Conservation (phyloP, 2,888 invertebrate species). For the Junonia oenone region DNA sequence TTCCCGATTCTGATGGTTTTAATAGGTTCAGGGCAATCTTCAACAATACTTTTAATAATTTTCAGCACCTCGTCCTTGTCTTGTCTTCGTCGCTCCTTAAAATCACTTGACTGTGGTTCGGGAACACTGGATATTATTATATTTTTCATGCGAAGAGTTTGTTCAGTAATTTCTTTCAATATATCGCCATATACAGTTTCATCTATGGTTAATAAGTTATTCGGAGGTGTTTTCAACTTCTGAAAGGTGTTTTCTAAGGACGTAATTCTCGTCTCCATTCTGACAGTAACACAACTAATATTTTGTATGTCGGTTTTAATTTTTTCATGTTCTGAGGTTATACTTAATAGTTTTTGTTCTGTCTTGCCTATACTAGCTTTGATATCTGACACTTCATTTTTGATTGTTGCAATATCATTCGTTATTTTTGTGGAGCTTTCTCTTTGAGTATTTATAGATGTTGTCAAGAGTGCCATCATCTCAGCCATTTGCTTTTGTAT, state of each 20-base stretch:
- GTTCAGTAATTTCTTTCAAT: not conserved
- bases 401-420: slow-evolving; percentile 15
- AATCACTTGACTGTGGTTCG: slow-evolving; percentile 1
- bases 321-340: slow-evolving; percentile 15
- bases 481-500: slow-evolving; percentile 16
- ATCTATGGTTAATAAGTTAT: not conserved
- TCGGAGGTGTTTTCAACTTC: slow-evolving; percentile 3
- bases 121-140: slow-evolving; percentile 10
- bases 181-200: not conserved
- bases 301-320: slow-evolving; percentile 2
- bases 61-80: slow-evolving; percentile 8
- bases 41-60: not conserved
- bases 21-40: slow-evolving; percentile 10
- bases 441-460: slow-evolving; percentile 7
- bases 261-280: slow-evolving; percentile 10
- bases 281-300: not conserved
- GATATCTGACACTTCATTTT: slow-evolving; percentile 11
- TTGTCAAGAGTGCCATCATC: slow-evolving; percentile 12
- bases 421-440: slow-evolving; percentile 5
- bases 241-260: slow-evolving; percentile 6
- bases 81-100: not conserved
- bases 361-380: slow-evolving; percentile 5
- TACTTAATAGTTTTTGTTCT: slow-evolving; percentile 10
- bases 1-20: slow-evolving; percentile 20
- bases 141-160: slow-evolving; percentile 9